Percentiles rank a stretch among this genome's conserved stretches.
Conservation (phyloP, 2,888 invertebrate species). For the Acleris holmiana region DNA sequence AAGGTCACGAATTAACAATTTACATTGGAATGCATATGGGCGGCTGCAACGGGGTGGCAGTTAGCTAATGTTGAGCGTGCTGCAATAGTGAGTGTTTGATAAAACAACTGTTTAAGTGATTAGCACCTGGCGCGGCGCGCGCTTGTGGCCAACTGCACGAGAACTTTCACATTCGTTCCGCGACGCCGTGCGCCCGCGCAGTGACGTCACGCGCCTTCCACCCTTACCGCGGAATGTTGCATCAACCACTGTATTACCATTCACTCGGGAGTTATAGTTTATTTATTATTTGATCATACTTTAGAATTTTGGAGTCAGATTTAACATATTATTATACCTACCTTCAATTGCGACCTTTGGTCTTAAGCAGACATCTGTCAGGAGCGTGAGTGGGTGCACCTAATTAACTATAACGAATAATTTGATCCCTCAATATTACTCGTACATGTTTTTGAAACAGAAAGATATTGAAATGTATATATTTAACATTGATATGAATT, state of each 20-base stretch:
- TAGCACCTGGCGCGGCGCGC: conserved; percentile 68
- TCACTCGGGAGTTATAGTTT: background rate
- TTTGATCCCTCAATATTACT: too few relatives aligned
- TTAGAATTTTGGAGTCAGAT: background rate
- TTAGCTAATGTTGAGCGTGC: conserved; percentile 43
- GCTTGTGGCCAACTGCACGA: conserved; percentile 57
- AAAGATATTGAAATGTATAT: too few relatives aligned
- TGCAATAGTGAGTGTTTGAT: conserved; percentile 45
- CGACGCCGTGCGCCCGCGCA: conserved; percentile 65
- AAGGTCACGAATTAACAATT: conserved; percentile 25
- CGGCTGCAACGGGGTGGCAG: conserved; percentile 26
- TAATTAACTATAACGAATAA: too few relatives aligned
- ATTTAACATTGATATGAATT: too few relatives aligned
- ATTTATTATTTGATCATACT: background rate
- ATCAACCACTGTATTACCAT: conserved; percentile 4
- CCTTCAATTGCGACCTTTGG: too few relatives aligned
- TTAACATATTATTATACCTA: too few relatives aligned
- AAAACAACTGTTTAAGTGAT: conserved; percentile 67
- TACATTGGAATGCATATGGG: conserved; percentile 23
- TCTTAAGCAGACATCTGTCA: too few relatives aligned
- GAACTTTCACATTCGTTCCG: conserved; percentile 81
- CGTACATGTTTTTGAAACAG: too few relatives aligned
- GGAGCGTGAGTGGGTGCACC: too few relatives aligned
- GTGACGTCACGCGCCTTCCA: conserved; percentile 67
- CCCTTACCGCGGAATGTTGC: conserved; percentile 12